Evolutionary conservation across 2,888 invertebrate genomes (phyloP), one percentile per base, ranked within the genome.

Genomic region (Tinea trinotella): DNA sequence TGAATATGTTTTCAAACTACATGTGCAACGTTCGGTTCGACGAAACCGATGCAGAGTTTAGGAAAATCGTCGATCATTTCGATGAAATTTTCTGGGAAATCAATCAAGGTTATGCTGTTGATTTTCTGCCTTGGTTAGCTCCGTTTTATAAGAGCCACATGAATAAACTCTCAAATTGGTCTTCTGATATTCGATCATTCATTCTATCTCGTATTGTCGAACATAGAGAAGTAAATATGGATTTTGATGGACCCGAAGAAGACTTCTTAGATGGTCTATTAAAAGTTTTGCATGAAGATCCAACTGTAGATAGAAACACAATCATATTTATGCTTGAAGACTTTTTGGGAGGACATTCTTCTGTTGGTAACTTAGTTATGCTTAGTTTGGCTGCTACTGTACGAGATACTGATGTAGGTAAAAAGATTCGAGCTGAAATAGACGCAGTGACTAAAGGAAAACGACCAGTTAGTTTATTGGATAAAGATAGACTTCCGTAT

Each of bases 51-150:
- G 55, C 64, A 0, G 90, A 90, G 13, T 96, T 95, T 76, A 80
- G 87, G 50, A 83, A 86, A 55, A 87, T 92, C 4, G 92, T 94
- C 0, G 81, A 90, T 18, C 88, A 87, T 56, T 96, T 95, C 69
- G 96, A 96, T 63, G 92, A 93, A 62, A 94, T 96, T 53, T 96
- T 96, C 79, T 95, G 93, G 92, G 95, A 96, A 67, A 95, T 96
- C 59, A 96, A 96, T 71, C 94, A 94, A 64, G 95, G 95, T 0
- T 95, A 94, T 69, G 93, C 94, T 0, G 89, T 95, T 0, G 96
- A 96, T 64, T 96, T 96, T 64, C 66, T 96, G 17, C 96, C 96
- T 0, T 94, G 93, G 92, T 71, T 96, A 0, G 80, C 89, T 0
- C 93, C 93, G 0, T 89, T 94, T 57, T 94, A 93, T 70, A 76